phyloP scores from a whole-genome alignment of 1,140 invertebrate genomes.

The Diachasmimorpha longicaudata region DNA sequence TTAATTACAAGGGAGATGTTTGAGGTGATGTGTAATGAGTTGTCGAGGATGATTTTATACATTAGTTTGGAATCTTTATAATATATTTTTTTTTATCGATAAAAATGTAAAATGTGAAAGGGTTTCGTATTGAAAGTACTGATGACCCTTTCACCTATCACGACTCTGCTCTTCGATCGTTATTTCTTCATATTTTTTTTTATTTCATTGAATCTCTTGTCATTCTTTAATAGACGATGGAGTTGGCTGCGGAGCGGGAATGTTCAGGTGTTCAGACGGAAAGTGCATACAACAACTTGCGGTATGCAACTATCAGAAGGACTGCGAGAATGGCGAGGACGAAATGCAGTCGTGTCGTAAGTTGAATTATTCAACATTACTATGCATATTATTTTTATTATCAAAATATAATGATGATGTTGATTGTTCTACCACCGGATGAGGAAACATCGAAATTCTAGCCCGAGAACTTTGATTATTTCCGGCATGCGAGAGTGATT shows the following conservation, averaged over 20 bases:
- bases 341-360: slow-evolving; percentile 89
- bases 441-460: slow-evolving; percentile 15
- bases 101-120: slow-evolving; percentile 4
- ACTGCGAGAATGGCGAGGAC: slow-evolving; percentile 89
- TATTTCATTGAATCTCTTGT: neutral
- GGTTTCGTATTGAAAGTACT: slow-evolving; percentile 33
- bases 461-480: neutral
- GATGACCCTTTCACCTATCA: slow-evolving; percentile 59
- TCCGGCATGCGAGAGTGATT: neutral
- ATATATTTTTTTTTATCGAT: neutral
- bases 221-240: slow-evolving; percentile 6
- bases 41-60: too few species aligned
- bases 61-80: too few species aligned
- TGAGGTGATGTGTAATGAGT: too few species aligned
- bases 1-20: too few species aligned
- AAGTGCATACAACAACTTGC: slow-evolving; percentile 83
- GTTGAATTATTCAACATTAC: slow-evolving; percentile 58
- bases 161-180: slow-evolving; percentile 37
- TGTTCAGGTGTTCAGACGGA: slow-evolving; percentile 83
- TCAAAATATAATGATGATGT: neutral
- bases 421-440: neutral
- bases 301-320: slow-evolving; percentile 90
- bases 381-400: slow-evolving; percentile 11
- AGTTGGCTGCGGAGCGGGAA: slow-evolving; percentile 71
- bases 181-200: neutral